A percentile compares a stretch with the other conserved stretches of the same genome.
Evolutionary conservation across 2,888 invertebrate species (phyloP).

Genomic region (Euclidia mi): DNA sequence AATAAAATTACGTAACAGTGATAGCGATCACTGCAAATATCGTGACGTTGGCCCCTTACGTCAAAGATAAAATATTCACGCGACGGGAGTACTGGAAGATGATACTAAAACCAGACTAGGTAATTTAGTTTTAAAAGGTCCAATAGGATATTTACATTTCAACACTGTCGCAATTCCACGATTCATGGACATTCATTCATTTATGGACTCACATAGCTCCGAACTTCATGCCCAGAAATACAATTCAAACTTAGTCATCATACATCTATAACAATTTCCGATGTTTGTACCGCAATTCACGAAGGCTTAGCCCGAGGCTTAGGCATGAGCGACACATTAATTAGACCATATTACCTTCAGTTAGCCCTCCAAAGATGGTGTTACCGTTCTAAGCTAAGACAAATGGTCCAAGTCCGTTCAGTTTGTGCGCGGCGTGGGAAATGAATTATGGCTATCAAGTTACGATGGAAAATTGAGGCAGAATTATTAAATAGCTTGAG

Average conservation of each 20-base stretch:
- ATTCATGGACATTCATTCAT: no score
- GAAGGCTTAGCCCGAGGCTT: slow-evolving; percentile 37
- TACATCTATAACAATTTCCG: slow-evolving; percentile 16
- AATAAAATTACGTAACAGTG: no score
- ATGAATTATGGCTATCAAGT: slow-evolving; percentile 63
- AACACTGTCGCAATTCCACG: no score
- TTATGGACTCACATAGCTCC: no score
- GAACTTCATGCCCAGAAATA: no score
- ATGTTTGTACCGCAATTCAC: slow-evolving; percentile 19
- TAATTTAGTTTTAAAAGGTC: no score
- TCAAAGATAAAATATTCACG: no score
- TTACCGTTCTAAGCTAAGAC: slow-evolving; percentile 60
- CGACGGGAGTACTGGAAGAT: no score
- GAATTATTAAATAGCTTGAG: slow-evolving; percentile 34
- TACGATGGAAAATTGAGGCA: slow-evolving; percentile 52
- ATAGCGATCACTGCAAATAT: no score
- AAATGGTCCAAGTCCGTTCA: slow-evolving; percentile 56
- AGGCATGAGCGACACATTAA: slow-evolving; percentile 58
- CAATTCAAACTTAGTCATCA: slow-evolving; percentile 18
- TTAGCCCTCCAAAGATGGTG: slow-evolving; percentile 66
- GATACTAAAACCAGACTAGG: no score
- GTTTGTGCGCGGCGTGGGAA: slow-evolving; percentile 75
- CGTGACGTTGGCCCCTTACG: no score
- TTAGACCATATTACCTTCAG: slow-evolving; percentile 59
- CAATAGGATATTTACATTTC: no score